These are phyloP conservation scores for Pedionomus torquatus DNA, from an alignment of 2,113 vertebrate species.

Conservation along the genomic window DNA sequence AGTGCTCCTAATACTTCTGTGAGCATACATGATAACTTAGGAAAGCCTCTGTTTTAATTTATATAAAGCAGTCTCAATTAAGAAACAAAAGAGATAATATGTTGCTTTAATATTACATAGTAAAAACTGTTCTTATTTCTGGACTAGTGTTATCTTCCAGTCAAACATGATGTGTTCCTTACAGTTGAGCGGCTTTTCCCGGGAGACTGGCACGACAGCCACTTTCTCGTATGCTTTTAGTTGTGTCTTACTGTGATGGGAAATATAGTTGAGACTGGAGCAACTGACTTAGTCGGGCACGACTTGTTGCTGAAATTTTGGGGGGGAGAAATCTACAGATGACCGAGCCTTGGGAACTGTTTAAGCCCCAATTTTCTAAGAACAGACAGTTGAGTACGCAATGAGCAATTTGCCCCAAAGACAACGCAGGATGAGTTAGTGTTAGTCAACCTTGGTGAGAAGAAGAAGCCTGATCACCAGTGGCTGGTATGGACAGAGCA, in stretches of 20 bases:
- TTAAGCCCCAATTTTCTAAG: neutral
- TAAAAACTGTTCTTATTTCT: conserved; percentile 8
- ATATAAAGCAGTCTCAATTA: conserved; percentile 25
- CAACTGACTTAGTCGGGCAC: neutral
- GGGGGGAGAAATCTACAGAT: neutral
- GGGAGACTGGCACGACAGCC: neutral
- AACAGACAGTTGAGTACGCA: neutral
- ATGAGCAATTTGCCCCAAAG: neutral
- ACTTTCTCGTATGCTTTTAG: neutral
- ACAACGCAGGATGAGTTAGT: neutral
- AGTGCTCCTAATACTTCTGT: conserved; percentile 45
- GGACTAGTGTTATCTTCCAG: neutral
- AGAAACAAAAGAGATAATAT: conserved; percentile 4
- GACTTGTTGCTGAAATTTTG: neutral
- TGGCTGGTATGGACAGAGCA: neutral
- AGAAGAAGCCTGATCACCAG: neutral
- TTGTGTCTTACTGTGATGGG: neutral
- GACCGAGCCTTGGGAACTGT: neutral
- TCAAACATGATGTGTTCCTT: neutral
- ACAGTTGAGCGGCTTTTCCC: neutral
- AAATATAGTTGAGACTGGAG: neutral
- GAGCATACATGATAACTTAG: conserved; percentile 4
- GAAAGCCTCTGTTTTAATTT: conserved; percentile 37
- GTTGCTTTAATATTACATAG: conserved; percentile 7
- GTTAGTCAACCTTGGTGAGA: neutral